phyloP scores from a whole-genome alignment of 2,888 invertebrate species.

The Gisinianus flammeolus region DNA sequence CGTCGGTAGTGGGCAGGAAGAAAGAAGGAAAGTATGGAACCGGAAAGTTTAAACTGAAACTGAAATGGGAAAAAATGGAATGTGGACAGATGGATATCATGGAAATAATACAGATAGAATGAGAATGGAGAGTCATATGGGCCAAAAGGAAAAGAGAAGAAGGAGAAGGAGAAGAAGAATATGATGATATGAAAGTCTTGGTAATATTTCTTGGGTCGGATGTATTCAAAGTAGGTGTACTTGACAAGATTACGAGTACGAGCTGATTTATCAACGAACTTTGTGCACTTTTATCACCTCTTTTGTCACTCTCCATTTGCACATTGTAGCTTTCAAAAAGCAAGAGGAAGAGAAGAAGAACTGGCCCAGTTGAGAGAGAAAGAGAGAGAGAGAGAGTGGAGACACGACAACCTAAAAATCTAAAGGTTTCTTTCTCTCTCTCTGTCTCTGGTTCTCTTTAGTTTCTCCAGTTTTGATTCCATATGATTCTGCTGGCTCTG shows the following conservation, averaged over 20 bases:
- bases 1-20: too few species aligned
- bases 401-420: background rate
- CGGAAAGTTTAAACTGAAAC: background rate
- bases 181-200: slow-evolving; percentile 38
- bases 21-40: too few species aligned
- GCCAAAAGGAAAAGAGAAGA: background rate
- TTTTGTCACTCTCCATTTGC: slow-evolving; percentile 42
- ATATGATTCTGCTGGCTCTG: too few species aligned
- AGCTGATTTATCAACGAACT: slow-evolving; percentile 57
- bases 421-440: background rate
- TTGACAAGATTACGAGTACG: slow-evolving; percentile 56
- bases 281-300: slow-evolving; percentile 49
- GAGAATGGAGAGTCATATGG: background rate
- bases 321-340: background rate
- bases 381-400: too few species aligned
- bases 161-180: background rate
- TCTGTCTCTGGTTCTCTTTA: background rate
- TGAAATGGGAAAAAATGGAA: background rate
- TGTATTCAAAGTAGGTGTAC: slow-evolving; percentile 54
- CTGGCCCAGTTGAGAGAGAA: too few species aligned
- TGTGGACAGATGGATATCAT: background rate
- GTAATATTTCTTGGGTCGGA: slow-evolving; percentile 50
- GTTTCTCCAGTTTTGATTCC: background rate
- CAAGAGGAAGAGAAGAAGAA: too few species aligned
- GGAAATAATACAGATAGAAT: background rate